phyloP scores from a whole-genome alignment of 1,140 invertebrate species.

The Phymorhynchus buccinoides region DNA sequence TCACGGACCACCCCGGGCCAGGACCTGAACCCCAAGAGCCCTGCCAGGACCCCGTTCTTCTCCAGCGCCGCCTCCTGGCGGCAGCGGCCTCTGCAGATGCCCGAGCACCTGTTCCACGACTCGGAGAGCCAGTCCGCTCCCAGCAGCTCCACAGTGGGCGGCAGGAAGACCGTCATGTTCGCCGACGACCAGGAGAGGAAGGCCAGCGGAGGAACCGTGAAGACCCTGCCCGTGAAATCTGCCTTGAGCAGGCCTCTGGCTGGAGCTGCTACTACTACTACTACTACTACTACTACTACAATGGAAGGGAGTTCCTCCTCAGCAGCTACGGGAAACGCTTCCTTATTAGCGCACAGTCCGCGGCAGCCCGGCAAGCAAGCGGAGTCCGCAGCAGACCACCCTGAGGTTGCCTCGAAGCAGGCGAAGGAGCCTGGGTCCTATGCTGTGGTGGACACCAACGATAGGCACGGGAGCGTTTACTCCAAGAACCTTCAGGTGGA shows the following conservation, averaged over 20 bases:
- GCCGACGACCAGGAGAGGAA: background rate
- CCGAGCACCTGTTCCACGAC: background rate
- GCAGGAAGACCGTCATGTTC: background rate
- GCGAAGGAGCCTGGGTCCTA: too few species aligned
- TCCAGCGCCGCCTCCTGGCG: constrained; percentile 20
- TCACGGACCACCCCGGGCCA: background rate
- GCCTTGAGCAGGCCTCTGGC: background rate
- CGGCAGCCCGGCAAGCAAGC: background rate
- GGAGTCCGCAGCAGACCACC: background rate
- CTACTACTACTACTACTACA: too few species aligned
- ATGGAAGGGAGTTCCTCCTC: background rate
- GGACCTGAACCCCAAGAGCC: background rate
- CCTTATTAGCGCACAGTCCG: too few species aligned
- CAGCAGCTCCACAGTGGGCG: constrained; percentile 10
- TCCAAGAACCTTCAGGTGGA: background rate
- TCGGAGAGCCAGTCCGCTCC: constrained; percentile 11
- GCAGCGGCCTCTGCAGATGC: background rate
- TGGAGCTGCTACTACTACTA: background rate
- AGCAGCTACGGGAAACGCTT: too few species aligned
- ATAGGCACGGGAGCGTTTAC: background rate
- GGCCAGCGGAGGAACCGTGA: background rate
- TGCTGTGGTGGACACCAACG: too few species aligned
- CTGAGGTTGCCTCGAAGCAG: background rate
- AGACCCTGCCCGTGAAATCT: background rate
- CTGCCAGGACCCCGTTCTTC: background rate